phyloP scores from a whole-genome alignment of 2,113 vertebrate species.

The Procapra przewalskii region DNA sequence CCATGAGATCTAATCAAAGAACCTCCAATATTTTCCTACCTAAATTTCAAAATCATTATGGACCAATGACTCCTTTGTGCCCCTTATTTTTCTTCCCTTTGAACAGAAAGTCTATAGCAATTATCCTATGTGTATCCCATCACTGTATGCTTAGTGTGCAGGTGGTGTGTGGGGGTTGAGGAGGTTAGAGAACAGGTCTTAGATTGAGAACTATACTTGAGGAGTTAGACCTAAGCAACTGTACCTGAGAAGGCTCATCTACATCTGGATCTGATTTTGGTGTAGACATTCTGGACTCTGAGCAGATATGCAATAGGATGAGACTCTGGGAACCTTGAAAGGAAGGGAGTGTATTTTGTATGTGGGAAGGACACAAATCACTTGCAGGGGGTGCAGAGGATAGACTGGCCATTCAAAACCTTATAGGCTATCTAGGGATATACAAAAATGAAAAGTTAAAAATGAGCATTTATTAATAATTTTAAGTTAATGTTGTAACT shows the following conservation, averaged over 20 bases:
- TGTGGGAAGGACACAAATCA: not conserved
- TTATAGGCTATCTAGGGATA: not conserved
- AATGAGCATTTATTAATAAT: not conserved
- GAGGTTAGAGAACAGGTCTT: not conserved
- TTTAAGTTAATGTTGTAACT: not conserved
- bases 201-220: not conserved
- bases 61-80: not conserved
- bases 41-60: not conserved
- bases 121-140: not conserved
- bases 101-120: not conserved
- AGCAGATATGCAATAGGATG: not conserved
- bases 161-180: not conserved
- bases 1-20: not conserved
- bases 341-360: not conserved
- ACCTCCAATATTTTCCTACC: not conserved
- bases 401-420: not conserved
- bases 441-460: not conserved
- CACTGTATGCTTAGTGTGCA: not conserved
- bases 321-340: not conserved
- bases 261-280: not conserved
- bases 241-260: not conserved
- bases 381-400: not conserved
- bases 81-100: not conserved
- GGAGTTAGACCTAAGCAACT: not conserved
- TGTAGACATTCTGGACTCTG: not conserved